These are phyloP conservation scores for Thomomys bottae DNA, from an alignment of 2,113 vertebrate genomes.

Conservation along the genomic window DNA sequence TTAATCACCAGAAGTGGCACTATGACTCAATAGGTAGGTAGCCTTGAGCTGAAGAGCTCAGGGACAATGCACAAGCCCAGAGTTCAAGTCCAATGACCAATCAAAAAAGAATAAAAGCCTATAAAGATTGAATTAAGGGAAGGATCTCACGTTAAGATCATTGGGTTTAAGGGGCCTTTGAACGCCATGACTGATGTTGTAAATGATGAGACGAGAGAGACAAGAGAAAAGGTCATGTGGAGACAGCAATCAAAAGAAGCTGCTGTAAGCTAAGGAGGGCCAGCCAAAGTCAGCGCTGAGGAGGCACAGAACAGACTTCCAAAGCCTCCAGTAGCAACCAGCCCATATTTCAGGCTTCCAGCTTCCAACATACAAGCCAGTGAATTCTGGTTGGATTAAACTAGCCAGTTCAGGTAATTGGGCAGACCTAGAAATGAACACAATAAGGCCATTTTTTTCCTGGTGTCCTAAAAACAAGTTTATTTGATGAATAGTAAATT, in stretches of 20 bases:
- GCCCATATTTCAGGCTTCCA: too few species aligned
- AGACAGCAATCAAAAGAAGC: rapidly evolving
- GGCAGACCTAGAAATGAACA: background rate
- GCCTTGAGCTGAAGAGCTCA: too few species aligned
- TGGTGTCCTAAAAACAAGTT: background rate
- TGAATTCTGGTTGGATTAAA: too few species aligned
- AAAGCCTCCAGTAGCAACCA: too few species aligned
- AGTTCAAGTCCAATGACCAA: too few species aligned
- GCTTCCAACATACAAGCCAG: too few species aligned
- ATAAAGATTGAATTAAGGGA: background rate
- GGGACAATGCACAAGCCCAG: too few species aligned
- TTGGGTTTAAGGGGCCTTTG: background rate
- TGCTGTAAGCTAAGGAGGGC: too few species aligned
- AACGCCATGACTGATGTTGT: background rate
- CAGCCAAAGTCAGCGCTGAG: too few species aligned
- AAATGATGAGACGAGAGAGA: background rate
- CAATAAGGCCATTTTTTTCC: background rate
- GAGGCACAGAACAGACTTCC: background rate
- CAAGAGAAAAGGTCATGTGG: background rate
- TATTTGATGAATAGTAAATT: background rate
- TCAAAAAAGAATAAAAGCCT: background rate
- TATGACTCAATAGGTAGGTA: too few species aligned
- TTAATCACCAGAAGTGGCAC: too few species aligned
- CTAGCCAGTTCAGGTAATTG: too few species aligned
- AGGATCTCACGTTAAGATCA: background rate